Conservation (phyloP, 2,797 vertebrate genomes). For the Valencia hispanica region DNA sequence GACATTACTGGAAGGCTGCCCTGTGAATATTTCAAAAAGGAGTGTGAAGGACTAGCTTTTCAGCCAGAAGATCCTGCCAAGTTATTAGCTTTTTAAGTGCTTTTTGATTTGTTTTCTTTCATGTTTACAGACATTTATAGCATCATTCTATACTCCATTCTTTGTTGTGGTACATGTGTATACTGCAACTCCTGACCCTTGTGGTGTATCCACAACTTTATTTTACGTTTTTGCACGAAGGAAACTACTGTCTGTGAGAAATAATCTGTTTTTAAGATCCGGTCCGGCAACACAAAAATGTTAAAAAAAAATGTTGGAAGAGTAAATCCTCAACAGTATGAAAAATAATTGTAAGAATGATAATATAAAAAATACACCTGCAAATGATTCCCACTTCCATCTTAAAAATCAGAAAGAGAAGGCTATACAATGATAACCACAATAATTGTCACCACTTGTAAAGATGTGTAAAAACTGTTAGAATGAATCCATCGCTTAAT, state of each 20-base stretch:
- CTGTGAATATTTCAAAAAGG: neutral
- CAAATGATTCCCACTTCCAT: no score
- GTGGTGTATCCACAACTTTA: neutral
- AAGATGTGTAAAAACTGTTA: no score
- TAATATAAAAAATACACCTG: no score
- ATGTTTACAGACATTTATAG: neutral
- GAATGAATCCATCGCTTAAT: no score
- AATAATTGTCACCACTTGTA: no score
- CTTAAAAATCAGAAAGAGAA: no score
- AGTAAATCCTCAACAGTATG: no score
- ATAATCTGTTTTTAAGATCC: neutral
- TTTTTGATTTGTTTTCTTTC: neutral
- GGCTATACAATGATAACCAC: no score
- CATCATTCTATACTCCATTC: neutral
- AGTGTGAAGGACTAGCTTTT: neutral
- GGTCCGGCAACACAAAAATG: no score
- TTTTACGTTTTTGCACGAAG: neutral
- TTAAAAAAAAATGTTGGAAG: no score
- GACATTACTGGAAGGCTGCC: constrained; percentile 4
- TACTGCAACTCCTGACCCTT: neutral
- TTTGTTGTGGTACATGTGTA: neutral
- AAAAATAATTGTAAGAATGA: no score
- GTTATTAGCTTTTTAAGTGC: neutral
- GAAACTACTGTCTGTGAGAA: neutral
- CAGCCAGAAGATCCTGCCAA: neutral